Evolutionary conservation across 2,797 vertebrate genomes (phyloP), one percentile per base, ranked within the genome.

Genomic region (Distichodus sexfasciatus): DNA sequence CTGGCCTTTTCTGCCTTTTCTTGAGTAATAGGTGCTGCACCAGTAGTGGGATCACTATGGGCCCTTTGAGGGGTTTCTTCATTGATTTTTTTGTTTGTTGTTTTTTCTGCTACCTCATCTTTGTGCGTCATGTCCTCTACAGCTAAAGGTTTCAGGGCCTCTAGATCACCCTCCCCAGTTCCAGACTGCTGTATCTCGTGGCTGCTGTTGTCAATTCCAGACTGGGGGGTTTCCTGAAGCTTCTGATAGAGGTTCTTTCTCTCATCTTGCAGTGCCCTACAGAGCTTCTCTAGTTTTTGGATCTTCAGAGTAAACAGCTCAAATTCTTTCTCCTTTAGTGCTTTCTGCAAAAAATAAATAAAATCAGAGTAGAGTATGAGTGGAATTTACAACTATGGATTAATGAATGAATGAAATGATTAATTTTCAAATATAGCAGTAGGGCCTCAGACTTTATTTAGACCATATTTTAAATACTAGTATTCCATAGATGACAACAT

Each of bases 211-310:
- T 50, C 74, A 8, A 15, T 19, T 35, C 14, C 44, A 12, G 72
- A 9, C 15, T 17, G 35, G 15, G 47, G 76, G 4, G 87, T 89
- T 67, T 90, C 91, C 81, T 93, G 92, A 17, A 94, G 89, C 87
- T 95, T 97, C 81, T 89, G 92, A 73, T 88, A 91, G 17, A 98
- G 85, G 69, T 86, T 91, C 35, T 93, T 96, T 79, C 97, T 93
- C 84, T 99, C 95, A 58, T 94, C 95, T 72, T 99, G 97, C 82
- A 99, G 84, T 51, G 95, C 96, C 61, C 96, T 89, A 73, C 97
- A 99, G 40, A 99, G 94, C 44, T 94, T 98, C 87, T 99, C 96
- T 47, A 99, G 83, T 78, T 95, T 95, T 84, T 96, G 92, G 68
- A 93, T 98, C 90, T 98, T 99, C 79, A 92, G 66, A 50, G 87